phyloP scores from a whole-genome alignment of 2,797 vertebrate species.

The Adrianichthys oophorus region DNA sequence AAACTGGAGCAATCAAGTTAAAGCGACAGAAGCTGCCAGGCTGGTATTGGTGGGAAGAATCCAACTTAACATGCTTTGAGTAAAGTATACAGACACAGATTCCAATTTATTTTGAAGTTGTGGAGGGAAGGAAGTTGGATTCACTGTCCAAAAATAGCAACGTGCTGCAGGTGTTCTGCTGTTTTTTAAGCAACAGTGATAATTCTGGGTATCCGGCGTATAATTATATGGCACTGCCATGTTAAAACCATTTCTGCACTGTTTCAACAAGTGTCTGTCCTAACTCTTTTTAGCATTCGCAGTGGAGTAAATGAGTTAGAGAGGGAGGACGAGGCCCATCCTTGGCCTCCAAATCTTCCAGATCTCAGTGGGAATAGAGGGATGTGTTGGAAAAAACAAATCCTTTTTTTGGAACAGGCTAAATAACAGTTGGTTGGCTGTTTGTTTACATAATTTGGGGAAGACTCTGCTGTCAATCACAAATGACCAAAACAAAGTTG shows the following conservation, averaged over 20 bases:
- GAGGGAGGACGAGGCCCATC: too few species aligned
- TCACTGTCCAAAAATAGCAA: not conserved
- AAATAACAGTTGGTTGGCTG: not conserved
- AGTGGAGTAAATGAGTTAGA: not conserved
- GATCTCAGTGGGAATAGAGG: not conserved
- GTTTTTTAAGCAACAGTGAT: not conserved
- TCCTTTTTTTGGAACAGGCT: not conserved
- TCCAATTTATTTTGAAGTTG: not conserved
- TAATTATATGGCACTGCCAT: constrained; percentile 7
- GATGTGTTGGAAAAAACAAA: not conserved
- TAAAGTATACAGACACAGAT: not conserved
- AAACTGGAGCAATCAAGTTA: too few species aligned
- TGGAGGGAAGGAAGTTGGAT: not conserved
- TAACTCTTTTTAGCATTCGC: not conserved
- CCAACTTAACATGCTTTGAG: not conserved
- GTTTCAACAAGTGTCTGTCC: constrained; percentile 1
- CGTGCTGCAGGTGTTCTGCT: constrained; percentile 7
- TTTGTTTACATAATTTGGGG: not conserved
- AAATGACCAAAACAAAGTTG: not conserved
- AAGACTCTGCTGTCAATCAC: not conserved
- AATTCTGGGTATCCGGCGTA: constrained; percentile 6
- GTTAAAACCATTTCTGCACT: constrained; percentile 2
- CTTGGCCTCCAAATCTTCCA: not conserved
- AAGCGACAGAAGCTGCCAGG: not conserved
- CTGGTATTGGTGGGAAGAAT: not conserved